Percentiles rank a stretch among this genome's conserved stretches.
These are phyloP conservation scores for Lagopus muta DNA, from an alignment of 2,113 vertebrate species.

Conservation along the genomic window DNA sequence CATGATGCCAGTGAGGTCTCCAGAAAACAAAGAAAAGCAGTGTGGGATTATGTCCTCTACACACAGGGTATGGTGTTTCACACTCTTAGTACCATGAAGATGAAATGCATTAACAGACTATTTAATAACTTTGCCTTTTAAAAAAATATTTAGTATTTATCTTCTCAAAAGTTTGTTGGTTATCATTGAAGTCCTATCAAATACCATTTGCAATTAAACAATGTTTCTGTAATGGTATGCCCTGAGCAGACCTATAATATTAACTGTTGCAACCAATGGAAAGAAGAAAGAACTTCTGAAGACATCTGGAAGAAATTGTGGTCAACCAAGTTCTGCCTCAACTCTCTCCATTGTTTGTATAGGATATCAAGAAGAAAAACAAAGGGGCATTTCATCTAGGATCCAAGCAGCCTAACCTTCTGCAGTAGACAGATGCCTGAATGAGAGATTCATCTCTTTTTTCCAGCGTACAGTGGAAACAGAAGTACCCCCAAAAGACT, in stretches of 20 bases:
- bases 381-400: fast-evolving
- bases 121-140: background rate
- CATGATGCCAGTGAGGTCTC: background rate
- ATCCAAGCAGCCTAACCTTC: background rate
- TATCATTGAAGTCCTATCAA: background rate
- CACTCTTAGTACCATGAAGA: background rate
- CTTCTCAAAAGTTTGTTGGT: background rate
- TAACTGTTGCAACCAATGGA: background rate
- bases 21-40: fast-evolving
- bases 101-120: background rate
- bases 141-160: background rate
- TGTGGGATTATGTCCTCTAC: background rate
- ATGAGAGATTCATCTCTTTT: background rate
- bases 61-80: background rate
- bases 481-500: background rate
- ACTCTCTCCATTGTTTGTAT: background rate
- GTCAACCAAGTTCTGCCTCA: background rate
- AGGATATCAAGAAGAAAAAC: background rate
- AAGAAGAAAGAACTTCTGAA: background rate
- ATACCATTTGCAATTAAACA: background rate
- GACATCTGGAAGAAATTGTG: background rate
- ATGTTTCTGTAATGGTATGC: background rate
- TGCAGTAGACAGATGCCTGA: background rate
- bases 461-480: background rate
- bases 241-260: background rate